A percentile compares a stretch with the other conserved stretches of the same genome.
These are phyloP conservation scores for Pleuronectes platessa DNA, from an alignment of 2,113 vertebrate species.

Conservation along the genomic window DNA sequence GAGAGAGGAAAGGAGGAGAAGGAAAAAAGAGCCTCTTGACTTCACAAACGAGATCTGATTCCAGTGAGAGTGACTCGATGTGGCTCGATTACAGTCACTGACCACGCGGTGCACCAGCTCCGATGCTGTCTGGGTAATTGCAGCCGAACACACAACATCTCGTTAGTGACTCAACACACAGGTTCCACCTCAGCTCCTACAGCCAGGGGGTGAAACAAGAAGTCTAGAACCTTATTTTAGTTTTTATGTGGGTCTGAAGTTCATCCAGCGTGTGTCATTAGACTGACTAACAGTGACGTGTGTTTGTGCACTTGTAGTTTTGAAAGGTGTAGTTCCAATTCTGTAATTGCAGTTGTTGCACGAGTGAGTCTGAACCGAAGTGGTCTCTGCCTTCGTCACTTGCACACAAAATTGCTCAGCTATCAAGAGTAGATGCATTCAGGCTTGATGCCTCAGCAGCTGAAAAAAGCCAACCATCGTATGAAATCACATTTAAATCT, in stretches of 20 bases:
- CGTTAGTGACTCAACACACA: slow-evolving; percentile 24
- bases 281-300: not conserved
- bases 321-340: not conserved
- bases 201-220: no score
- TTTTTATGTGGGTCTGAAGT: no score
- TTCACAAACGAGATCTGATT: not conserved
- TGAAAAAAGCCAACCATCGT: no score
- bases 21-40: not conserved
- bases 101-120: not conserved
- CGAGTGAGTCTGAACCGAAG: not conserved
- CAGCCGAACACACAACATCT: not conserved
- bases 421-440: not conserved
- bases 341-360: not conserved
- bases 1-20: not conserved
- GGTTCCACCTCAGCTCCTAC: slow-evolving; percentile 3
- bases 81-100: slow-evolving; percentile 3
- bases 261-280: no score
- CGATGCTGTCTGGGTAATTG: slow-evolving; percentile 19
- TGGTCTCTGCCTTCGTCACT: not conserved
- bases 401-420: not conserved
- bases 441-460: no score
- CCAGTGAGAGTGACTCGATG: not conserved
- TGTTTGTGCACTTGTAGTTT: no score
- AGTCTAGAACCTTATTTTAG: no score
- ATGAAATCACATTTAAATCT: no score